These are phyloP conservation scores for Chloebia gouldiae DNA, from an alignment of 2,113 vertebrate species.

Conservation along the genomic window DNA sequence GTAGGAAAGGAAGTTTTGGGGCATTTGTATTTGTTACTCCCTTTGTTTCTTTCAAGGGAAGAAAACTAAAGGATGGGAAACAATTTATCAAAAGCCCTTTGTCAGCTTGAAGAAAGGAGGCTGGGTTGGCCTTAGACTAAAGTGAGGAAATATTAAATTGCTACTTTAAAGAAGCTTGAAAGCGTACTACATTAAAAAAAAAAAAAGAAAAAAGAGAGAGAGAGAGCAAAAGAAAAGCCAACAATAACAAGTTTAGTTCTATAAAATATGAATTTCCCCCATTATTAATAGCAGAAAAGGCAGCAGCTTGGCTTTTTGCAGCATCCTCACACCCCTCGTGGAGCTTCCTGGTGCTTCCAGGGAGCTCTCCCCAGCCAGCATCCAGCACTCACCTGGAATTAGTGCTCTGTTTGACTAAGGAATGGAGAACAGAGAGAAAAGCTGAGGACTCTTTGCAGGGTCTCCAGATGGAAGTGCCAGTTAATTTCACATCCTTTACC, in stretches of 20 bases:
- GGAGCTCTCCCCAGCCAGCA: background rate
- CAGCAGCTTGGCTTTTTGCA: background rate
- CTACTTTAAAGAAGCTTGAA: background rate
- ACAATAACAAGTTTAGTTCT: background rate
- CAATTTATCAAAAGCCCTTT: background rate
- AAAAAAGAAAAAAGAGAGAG: too few species aligned
- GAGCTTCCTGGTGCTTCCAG: background rate
- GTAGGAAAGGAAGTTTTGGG: background rate
- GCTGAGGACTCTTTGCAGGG: background rate
- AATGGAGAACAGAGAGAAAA: background rate
- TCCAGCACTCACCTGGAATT: background rate
- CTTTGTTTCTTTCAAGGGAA: conserved; percentile 10
- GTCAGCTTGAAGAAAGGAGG: background rate
- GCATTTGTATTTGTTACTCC: background rate
- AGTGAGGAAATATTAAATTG: background rate
- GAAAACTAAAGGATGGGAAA: conserved; percentile 6
- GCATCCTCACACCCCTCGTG: background rate
- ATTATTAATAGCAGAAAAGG: background rate
- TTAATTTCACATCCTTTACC: background rate
- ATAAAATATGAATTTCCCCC: background rate
- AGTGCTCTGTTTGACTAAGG: background rate
- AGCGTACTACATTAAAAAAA: background rate
- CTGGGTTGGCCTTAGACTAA: background rate
- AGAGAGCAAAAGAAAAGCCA: background rate
- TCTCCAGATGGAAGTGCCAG: background rate